A percentile compares a stretch with the other conserved stretches of the same genome.
Conservation (phyloP, 1,140 invertebrate genomes). For the Marisa cornuarietis region DNA sequence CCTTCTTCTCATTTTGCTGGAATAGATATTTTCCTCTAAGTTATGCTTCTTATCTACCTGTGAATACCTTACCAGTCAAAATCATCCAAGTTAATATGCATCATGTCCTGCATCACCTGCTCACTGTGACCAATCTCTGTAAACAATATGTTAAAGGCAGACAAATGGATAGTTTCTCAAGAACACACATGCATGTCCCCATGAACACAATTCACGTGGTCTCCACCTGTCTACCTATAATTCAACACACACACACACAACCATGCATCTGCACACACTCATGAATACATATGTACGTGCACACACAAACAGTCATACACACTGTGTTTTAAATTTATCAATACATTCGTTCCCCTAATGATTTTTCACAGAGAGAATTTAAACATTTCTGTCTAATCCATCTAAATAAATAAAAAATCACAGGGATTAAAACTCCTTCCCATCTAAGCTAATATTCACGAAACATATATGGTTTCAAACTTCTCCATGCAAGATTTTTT, state of each 20-base stretch:
- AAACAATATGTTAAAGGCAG: slow-evolving; percentile 32
- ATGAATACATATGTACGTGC: neutral
- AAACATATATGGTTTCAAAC: no score
- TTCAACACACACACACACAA: neutral
- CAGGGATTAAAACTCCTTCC: no score
- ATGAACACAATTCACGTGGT: neutral
- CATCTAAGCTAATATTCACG: no score
- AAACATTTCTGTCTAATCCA: no score
- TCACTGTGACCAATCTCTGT: slow-evolving; percentile 57
- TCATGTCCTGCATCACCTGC: slow-evolving; percentile 56
- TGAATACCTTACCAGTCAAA: slow-evolving; percentile 54
- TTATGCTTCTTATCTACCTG: neutral
- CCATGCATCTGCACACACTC: neutral
- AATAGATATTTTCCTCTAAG: neutral
- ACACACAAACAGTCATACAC: neutral
- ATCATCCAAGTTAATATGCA: slow-evolving; percentile 52
- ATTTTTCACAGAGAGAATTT: neutral
- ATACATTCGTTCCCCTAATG: neutral
- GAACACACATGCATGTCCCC: neutral
- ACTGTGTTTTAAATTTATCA: neutral
- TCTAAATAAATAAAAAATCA: no score
- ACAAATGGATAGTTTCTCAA: neutral
- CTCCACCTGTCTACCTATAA: neutral
- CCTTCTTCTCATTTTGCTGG: neutral
- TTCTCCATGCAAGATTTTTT: no score